Conservation (phyloP, 2,888 invertebrate species). For the Cabera pusaria region DNA sequence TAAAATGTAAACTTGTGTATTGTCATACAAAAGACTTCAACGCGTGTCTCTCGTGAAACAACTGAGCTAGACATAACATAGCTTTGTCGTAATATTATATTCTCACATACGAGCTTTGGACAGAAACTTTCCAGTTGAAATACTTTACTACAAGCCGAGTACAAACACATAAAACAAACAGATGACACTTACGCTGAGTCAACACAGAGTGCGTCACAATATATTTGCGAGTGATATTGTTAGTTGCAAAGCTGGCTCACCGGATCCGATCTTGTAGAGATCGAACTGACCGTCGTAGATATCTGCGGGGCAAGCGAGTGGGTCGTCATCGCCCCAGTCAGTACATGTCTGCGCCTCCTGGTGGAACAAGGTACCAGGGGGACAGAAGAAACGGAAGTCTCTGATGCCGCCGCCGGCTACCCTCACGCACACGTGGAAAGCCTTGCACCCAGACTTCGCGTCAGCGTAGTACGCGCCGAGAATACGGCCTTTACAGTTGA, state of each 20-base stretch:
- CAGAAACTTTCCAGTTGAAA: no score
- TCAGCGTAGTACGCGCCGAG: constrained; percentile 95
- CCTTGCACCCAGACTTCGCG: constrained; percentile 93
- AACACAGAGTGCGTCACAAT: constrained; percentile 27
- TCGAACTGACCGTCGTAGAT: constrained; percentile 94
- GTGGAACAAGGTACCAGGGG: constrained; percentile 95
- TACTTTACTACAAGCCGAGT: no score
- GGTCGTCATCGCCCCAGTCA: constrained; percentile 90
- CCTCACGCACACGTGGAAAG: constrained; percentile 95
- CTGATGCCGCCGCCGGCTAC: constrained; percentile 91
- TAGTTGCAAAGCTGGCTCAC: constrained; percentile 82
- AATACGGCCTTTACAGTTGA: constrained; percentile 92
- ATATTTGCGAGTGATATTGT: constrained; percentile 48
- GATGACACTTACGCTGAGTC: neutral
- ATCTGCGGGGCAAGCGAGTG: constrained; percentile 92
- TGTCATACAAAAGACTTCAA: no score
- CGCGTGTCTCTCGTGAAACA: no score
- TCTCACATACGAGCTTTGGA: no score
- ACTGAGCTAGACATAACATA: no score
- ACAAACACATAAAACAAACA: no score
- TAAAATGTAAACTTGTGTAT: no score
- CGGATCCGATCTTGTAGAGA: constrained; percentile 91
- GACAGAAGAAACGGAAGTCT: constrained; percentile 94
- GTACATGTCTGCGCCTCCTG: constrained; percentile 96
- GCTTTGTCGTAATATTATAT: no score